phyloP scores from a whole-genome alignment of 2,113 vertebrate genomes.

The Macroglossus sobrinus region DNA sequence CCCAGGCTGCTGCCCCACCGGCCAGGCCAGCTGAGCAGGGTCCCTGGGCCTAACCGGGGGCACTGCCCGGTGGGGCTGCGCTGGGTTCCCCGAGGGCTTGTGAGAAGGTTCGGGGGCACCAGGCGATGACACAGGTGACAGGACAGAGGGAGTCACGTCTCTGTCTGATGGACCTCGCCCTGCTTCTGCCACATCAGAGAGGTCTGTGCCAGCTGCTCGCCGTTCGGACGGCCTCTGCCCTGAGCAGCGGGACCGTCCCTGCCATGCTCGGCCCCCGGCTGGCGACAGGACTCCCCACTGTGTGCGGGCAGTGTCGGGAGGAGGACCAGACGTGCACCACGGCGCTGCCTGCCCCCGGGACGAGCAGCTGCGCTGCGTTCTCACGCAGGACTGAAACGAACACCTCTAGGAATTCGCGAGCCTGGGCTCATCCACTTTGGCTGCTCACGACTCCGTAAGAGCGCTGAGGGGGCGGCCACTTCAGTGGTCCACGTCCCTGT shows the following conservation, averaged over 20 bases:
- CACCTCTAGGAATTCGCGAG: neutral
- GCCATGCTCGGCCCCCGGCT: too few relatives aligned
- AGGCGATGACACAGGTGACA: neutral
- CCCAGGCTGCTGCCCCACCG: neutral
- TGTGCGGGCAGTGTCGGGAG: too few relatives aligned
- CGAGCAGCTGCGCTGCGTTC: neutral
- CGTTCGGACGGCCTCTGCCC: too few relatives aligned
- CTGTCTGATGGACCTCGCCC: rapidly evolving
- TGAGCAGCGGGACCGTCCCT: neutral
- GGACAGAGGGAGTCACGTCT: rapidly evolving
- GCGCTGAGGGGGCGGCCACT: neutral
- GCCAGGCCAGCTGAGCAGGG: too few relatives aligned
- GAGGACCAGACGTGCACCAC: neutral
- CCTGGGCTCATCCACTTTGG: neutral
- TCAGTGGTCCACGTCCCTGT: neutral
- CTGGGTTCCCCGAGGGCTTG: neutral
- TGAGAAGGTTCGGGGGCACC: neutral
- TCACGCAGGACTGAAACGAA: neutral
- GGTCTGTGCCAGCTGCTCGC: neutral
- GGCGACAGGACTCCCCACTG: too few relatives aligned
- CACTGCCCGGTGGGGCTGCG: neutral
- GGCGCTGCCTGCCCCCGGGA: neutral
- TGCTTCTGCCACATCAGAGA: rapidly evolving
- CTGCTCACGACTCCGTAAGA: neutral
- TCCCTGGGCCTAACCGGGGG: neutral